A percentile compares a stretch with the other conserved stretches of the same genome.
Evolutionary conservation across 1,140 invertebrate species (phyloP).

Genomic region (Lordiphosa stackelbergi): DNA sequence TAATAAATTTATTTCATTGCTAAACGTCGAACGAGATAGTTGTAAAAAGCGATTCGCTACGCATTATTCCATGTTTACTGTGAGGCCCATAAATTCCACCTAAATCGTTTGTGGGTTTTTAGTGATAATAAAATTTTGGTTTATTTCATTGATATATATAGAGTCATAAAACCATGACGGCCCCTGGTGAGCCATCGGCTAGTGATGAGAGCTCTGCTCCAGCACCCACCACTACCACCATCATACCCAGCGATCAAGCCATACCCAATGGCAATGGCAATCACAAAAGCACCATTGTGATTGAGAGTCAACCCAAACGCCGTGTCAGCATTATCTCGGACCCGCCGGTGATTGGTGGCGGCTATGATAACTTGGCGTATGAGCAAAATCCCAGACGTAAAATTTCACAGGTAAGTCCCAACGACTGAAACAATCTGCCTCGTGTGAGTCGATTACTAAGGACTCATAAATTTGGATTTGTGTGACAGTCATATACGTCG

Average conservation of each 20-base stretch:
- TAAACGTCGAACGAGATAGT: slow-evolving; percentile 72
- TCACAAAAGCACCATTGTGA: slow-evolving; percentile 57
- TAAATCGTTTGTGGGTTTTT: slow-evolving; percentile 6
- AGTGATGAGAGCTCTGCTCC: slow-evolving; percentile 33
- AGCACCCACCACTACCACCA: slow-evolving; percentile 18
- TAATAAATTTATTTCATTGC: slow-evolving; percentile 74
- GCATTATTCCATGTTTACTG: slow-evolving; percentile 35
- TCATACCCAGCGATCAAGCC: slow-evolving; percentile 39
- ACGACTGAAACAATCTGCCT: background rate
- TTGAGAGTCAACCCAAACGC: slow-evolving; percentile 71
- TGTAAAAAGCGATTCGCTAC: slow-evolving; percentile 46
- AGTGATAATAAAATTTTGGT: slow-evolving; percentile 7
- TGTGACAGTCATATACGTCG: slow-evolving; percentile 3
- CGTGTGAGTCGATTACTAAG: slow-evolving; percentile 23
- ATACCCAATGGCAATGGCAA: slow-evolving; percentile 50
- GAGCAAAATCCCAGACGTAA: slow-evolving; percentile 75
- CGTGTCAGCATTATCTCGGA: slow-evolving; percentile 74
- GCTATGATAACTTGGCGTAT: slow-evolving; percentile 72
- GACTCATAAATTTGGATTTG: slow-evolving; percentile 42
- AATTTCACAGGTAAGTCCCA: slow-evolving; percentile 72
- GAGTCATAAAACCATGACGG: slow-evolving; percentile 54
- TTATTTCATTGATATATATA: slow-evolving; percentile 13
- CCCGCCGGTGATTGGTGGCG: slow-evolving; percentile 53
- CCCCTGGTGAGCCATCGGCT: slow-evolving; percentile 47
- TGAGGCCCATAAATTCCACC: slow-evolving; percentile 20